phyloP scores from a whole-genome alignment of 2,797 vertebrate genomes.

The Periophthalmus magnuspinnatus region DNA sequence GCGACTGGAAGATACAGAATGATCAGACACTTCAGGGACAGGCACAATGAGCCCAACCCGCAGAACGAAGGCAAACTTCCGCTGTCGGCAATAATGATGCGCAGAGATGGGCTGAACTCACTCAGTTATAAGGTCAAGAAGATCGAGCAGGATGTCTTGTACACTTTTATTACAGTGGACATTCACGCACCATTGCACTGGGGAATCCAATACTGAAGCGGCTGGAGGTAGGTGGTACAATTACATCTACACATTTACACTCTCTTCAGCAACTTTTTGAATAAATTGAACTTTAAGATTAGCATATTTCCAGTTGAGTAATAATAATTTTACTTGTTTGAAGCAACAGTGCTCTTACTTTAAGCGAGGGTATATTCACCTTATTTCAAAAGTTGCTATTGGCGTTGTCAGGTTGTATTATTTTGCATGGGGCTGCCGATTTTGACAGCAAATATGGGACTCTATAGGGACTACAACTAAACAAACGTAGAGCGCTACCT shows the following conservation, averaged over 20 bases:
- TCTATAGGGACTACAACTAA: too few species aligned
- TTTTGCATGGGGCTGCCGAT: too few species aligned
- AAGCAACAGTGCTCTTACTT: too few species aligned
- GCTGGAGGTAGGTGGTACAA: too few species aligned
- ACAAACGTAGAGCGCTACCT: too few species aligned
- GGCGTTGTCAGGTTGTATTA: too few species aligned
- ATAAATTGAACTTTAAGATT: background rate
- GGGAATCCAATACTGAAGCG: background rate
- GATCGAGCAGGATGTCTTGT: constrained; percentile 78
- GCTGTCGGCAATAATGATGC: constrained; percentile 73
- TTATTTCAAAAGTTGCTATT: too few species aligned
- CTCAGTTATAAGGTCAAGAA: constrained; percentile 82
- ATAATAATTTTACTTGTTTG: too few species aligned
- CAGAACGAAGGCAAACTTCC: constrained; percentile 75
- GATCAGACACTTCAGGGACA: constrained; percentile 87
- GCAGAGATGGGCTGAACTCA: constrained; percentile 83
- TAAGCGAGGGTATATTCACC: too few species aligned
- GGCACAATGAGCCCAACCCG: constrained; percentile 88
- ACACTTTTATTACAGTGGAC: constrained; percentile 81
- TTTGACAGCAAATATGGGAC: too few species aligned
- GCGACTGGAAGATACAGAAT: constrained; percentile 85
- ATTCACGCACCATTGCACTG: constrained; percentile 28
- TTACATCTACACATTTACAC: too few species aligned
- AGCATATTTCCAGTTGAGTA: too few species aligned
- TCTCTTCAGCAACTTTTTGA: background rate